Base-by-base conservation (phyloP, 2,113 vertebrate species). In the Saccopteryx bilineata region DNA sequence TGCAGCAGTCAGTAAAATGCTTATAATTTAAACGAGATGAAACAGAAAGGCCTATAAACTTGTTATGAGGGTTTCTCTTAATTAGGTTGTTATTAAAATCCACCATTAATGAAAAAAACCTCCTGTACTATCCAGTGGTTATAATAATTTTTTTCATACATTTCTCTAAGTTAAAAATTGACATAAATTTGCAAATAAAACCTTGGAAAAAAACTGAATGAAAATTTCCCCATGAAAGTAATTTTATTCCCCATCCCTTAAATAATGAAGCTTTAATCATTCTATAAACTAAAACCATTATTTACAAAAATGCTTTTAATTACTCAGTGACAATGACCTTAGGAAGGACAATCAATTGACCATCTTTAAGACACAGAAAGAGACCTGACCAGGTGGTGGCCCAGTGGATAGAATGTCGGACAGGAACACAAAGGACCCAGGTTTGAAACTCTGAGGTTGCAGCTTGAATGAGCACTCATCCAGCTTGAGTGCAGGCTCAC, bases 231-330 rank as follows among this genome's bases (percentile, higher is more conserved):
- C 9, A 50, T 8, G 28, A 94, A 91, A 50, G 81, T 26, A 1
- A 31, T 24, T 92, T 74, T 54, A 56, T 11, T 2, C 24, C 24
- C 1, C 10, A 11, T 19, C 19, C 4, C 10, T 76, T 87, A 31
- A 33, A 65, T 7, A 17, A 19, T 15, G 33, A 65, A 15, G 2
- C 3, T 17, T 80, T 46, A 76, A 31, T 58, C 12, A 50, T 76
- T 66, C 56, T 66, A 2, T 33, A 81, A n/a, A 90, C 8, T 56
- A n/a, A 66, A 76, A 71, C 17, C 14, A 33, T 15, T 65, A 31
- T 79, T 85, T 93, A 76, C 23, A 50, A 75, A 94, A 87, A 19
- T 12, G 17, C 6, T 79, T 93, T 58, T 83, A 60, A 66, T 50
- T 66, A 28, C 14, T 93, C 39, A 17, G 1, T 50, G 66, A 31